Evolutionary conservation across 2,888 invertebrate genomes (phyloP), one percentile per base, ranked within the genome.

Genomic region (Hypselothyrea guttata): DNA sequence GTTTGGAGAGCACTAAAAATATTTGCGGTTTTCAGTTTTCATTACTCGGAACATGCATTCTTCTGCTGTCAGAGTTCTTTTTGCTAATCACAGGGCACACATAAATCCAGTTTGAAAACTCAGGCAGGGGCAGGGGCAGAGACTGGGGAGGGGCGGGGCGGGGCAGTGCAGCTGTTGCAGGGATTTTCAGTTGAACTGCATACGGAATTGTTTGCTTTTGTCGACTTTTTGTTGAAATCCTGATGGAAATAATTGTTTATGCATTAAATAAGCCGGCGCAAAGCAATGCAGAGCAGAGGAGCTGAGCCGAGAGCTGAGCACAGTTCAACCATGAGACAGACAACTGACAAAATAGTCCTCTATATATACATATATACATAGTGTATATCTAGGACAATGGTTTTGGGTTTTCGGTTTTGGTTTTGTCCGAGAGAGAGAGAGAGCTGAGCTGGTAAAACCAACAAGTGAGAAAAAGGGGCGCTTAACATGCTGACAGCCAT

Each of bases 211-310:
- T 85, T 84, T 86, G 60, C 86, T 58, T 79, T 73, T 81, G 77
- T 79, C 82, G 86, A 78, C 81, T 78, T 81, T 84, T 73, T 84
- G 78, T 75, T 52, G 65, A 71, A 87, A 83, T 81, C 81, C 79
- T 82, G 85, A 83, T 86, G 73, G 81, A 74, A 86, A 85, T 86
- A 86, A 85, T 87, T 86, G 85, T 85, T 87, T 78, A 75, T 81
- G 87, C 86, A 86, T 87, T 87, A 85, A 85, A 85, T 83, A 85
- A 85, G 87, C 86, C 82, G 73, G 73, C 65, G 61, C 66, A 52
- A 61, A 75, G 57, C n/a, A 45, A 31, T 42, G 58, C 44, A 62
- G 56, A 67, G 64, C 53, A 18, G 37, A 33, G 41, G 22, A 34
- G 34, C 7, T 11, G 7, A 34, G 64, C 46, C 63, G 5, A 5